phyloP scores from a whole-genome alignment of 2,888 invertebrate species.

The Dyspetes luteomarginatus region DNA sequence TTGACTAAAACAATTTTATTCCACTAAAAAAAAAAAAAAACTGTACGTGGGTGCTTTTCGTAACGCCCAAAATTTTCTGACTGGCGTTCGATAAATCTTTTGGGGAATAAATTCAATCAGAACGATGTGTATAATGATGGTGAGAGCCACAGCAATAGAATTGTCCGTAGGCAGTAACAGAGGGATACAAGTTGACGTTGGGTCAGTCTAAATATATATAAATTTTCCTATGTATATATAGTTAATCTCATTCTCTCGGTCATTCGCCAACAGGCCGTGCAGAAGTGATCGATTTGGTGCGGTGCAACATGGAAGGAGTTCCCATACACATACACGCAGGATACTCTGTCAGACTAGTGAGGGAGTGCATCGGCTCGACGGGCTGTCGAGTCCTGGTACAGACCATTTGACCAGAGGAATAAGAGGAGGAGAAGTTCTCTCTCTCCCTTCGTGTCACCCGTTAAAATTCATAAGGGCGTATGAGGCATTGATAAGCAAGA shows the following conservation, averaged over 20 bases:
- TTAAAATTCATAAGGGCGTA: no score
- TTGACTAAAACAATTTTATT: no score
- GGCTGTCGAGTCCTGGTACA: constrained; percentile 28
- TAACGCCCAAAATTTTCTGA: background rate
- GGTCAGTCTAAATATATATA: background rate
- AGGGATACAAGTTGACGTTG: background rate
- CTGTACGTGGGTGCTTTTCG: no score
- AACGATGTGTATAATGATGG: background rate
- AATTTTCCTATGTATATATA: constrained; percentile 4
- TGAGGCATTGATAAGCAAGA: no score
- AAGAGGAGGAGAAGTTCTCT: background rate
- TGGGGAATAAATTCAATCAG: background rate
- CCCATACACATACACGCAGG: constrained; percentile 1
- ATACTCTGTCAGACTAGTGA: constrained; percentile 25
- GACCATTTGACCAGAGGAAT: constrained; percentile 27
- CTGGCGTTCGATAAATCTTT: background rate
- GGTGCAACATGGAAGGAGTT: background rate
- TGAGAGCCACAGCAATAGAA: background rate
- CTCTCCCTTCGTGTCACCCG: background rate
- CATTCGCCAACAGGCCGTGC: constrained; percentile 40
- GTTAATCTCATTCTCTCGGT: constrained; percentile 20
- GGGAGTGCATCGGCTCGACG: constrained; percentile 20
- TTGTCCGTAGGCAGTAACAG: background rate
- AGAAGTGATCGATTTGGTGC: constrained; percentile 50
- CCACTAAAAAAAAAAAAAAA: no score